These are phyloP conservation scores for Eufriesea mexicana DNA, from an alignment of 1,140 invertebrate genomes.

Conservation along the genomic window DNA sequence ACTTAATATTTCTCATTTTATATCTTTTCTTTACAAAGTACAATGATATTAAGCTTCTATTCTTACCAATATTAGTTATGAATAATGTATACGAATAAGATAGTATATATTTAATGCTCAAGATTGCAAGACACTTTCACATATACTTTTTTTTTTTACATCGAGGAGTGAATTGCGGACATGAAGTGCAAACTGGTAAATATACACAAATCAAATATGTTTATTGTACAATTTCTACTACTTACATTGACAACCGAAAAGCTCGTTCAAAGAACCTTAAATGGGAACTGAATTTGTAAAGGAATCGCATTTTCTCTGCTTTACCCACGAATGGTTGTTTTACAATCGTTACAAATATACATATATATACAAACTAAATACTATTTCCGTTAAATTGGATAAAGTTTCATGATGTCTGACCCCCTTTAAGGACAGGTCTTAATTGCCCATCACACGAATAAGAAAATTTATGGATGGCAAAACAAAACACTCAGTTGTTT, in stretches of 20 bases:
- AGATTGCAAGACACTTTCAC: constrained; percentile 48
- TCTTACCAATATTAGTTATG: constrained; percentile 45
- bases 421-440: constrained; percentile 18
- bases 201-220: constrained; percentile 73
- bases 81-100: constrained; percentile 50
- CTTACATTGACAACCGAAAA: constrained; percentile 77
- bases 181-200: constrained; percentile 74
- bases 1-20: constrained; percentile 2
- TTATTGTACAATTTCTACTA: constrained; percentile 78
- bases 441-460: constrained; percentile 50
- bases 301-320: constrained; percentile 61
- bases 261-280: constrained; percentile 71
- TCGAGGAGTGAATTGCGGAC: constrained; percentile 68
- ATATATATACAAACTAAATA: constrained; percentile 72
- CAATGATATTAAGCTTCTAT: constrained; percentile 35
- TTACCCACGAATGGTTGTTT: constrained; percentile 67
- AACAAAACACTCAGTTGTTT: constrained; percentile 61
- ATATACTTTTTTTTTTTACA: constrained; percentile 53
- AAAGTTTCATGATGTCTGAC: constrained; percentile 59
- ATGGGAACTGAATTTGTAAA: constrained; percentile 66
- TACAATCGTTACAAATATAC: constrained; percentile 72
- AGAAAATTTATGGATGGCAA: constrained; percentile 59
- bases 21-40: constrained; percentile 45
- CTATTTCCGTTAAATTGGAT: constrained; percentile 57
- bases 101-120: constrained; percentile 45